Evolutionary conservation across 1,140 invertebrate genomes (phyloP).

Genomic region (Saccostrea cuccullata): DNA sequence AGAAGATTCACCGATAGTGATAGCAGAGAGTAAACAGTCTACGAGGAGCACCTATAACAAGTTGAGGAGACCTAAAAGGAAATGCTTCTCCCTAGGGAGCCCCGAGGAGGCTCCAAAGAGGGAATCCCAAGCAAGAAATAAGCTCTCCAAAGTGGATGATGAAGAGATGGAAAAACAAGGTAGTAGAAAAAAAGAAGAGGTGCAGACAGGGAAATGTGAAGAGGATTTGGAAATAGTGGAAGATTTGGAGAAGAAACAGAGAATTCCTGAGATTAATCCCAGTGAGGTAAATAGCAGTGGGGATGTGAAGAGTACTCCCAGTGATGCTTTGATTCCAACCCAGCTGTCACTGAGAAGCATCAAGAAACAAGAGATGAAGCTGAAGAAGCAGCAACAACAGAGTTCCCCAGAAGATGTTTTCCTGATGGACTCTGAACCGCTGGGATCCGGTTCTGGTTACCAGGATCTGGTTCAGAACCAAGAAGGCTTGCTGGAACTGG

Average conservation of each 20-base stretch:
- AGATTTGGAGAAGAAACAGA: neutral
- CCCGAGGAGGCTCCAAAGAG: neutral
- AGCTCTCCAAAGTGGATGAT: neutral
- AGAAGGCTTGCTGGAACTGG: slow-evolving; percentile 29
- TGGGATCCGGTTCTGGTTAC: neutral
- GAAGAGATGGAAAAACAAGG: neutral
- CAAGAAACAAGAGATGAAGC: slow-evolving; percentile 3
- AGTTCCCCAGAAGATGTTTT: slow-evolving; percentile 54
- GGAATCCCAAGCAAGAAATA: neutral
- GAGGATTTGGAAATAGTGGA: neutral
- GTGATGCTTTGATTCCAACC: neutral
- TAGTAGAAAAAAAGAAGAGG: neutral
- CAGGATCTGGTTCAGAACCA: slow-evolving; percentile 34
- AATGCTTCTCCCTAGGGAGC: slow-evolving; percentile 58
- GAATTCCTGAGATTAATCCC: neutral
- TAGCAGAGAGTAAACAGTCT: neutral
- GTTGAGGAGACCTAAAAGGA: slow-evolving; percentile 54
- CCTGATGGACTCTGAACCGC: slow-evolving; percentile 50
- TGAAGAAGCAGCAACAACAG: neutral
- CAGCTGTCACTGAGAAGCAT: slow-evolving; percentile 48
- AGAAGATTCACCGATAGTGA: neutral
- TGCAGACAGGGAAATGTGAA: neutral
- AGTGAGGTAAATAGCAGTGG: neutral
- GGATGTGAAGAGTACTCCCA: neutral
- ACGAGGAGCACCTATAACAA: neutral